Evolutionary conservation across 2,113 vertebrate species (phyloP).

Genomic region (Python bivittatus): DNA sequence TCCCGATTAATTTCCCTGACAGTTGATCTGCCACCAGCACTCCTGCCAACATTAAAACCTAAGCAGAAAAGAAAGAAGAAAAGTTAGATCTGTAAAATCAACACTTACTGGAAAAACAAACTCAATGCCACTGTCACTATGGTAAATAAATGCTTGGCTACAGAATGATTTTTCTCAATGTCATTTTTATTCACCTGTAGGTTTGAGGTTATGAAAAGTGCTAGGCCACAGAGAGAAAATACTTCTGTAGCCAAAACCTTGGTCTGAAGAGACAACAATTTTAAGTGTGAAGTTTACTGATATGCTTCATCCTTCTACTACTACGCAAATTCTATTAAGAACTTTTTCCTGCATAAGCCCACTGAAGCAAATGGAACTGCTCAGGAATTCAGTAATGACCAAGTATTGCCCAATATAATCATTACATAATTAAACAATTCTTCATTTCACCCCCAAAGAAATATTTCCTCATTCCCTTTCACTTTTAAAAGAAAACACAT

Average conservation of each 20-base stretch:
- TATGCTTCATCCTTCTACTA: background rate
- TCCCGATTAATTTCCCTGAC: slow-evolving; percentile 96
- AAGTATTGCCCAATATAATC: background rate
- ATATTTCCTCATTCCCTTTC: background rate
- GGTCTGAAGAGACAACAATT: background rate
- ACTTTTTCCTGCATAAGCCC: background rate
- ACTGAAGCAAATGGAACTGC: background rate
- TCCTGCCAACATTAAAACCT: slow-evolving; percentile 98
- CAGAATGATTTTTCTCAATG: background rate
- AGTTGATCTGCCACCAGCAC: slow-evolving; percentile 89
- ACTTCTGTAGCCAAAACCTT: background rate
- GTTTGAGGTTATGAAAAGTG: background rate
- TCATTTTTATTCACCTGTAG: background rate
- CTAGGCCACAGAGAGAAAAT: background rate
- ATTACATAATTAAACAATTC: background rate
- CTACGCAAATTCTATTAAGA: background rate
- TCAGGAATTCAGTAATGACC: background rate
- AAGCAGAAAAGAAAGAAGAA: background rate
- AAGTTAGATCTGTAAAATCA: background rate
- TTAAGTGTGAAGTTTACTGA: background rate
- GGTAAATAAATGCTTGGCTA: background rate
- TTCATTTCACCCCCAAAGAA: background rate
- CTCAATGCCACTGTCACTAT: background rate
- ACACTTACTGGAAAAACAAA: background rate
- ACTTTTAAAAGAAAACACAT: background rate